Conservation (phyloP, 2,113 vertebrate species). For the Syrmaticus mikado region DNA sequence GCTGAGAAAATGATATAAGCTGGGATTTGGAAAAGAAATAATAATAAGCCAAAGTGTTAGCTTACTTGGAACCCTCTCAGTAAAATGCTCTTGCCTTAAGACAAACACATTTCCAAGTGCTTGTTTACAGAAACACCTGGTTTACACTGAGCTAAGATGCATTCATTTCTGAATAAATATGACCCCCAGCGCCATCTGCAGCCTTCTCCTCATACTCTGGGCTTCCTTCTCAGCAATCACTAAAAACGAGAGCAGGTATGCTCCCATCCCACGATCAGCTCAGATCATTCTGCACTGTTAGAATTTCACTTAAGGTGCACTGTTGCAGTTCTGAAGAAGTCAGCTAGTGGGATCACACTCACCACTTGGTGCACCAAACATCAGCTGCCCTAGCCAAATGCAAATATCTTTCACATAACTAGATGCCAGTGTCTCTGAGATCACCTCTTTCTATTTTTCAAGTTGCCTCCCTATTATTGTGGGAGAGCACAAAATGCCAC, state of each 20-base stretch:
- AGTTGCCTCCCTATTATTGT: neutral
- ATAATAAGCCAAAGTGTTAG: neutral
- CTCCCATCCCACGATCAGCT: neutral
- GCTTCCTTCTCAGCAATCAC: neutral
- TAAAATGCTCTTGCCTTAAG: neutral
- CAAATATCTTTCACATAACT: neutral
- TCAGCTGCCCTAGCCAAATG: neutral
- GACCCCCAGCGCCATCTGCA: neutral
- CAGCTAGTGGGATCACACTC: accelerated
- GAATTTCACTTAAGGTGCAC: neutral
- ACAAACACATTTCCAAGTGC: neutral
- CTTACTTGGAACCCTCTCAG: neutral
- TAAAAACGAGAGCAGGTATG: neutral
- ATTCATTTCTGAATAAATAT: neutral
- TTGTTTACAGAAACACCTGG: neutral
- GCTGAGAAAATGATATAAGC: neutral
- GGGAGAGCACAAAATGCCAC: neutral
- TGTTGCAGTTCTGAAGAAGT: neutral
- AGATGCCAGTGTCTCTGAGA: neutral
- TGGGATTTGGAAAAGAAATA: neutral
- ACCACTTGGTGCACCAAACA: accelerated
- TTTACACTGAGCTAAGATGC: neutral
- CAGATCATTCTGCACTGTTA: neutral
- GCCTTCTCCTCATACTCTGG: neutral
- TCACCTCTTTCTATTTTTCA: neutral